Percentiles rank a stretch among this genome's conserved stretches.
phyloP scores from a whole-genome alignment of 2,113 vertebrate genomes.

The Passer domesticus region DNA sequence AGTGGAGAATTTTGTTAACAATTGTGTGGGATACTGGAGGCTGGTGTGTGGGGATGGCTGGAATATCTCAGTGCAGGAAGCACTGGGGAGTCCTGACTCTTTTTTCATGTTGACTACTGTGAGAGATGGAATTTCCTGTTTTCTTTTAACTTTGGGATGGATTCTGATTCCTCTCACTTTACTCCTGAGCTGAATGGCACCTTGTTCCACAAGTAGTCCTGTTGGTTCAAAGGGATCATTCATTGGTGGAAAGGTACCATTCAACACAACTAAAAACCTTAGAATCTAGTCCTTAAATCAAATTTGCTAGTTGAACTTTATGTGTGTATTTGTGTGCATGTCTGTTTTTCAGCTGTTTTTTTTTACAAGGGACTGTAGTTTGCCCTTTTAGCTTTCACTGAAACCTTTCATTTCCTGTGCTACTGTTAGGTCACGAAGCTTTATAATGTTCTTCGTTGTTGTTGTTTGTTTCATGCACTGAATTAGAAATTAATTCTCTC shows the following conservation, averaged over 20 bases:
- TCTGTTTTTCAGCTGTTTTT: neutral
- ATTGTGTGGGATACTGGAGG: neutral
- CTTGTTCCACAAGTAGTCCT: neutral
- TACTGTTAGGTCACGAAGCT: neutral
- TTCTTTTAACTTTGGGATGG: neutral
- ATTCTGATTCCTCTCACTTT: neutral
- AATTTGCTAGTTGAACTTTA: neutral
- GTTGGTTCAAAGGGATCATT: neutral
- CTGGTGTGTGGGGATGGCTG: neutral
- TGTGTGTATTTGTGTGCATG: neutral
- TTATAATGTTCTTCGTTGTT: neutral
- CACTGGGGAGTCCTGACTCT: neutral
- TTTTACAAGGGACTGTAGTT: neutral
- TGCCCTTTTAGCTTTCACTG: neutral
- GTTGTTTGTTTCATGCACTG: neutral
- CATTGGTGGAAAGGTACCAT: neutral
- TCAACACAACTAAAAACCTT: neutral
- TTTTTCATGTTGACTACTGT: neutral
- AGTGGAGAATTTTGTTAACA: neutral
- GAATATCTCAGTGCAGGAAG: neutral
- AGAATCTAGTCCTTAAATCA: neutral
- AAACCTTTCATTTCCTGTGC: neutral
- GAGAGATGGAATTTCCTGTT: slow-evolving; percentile 34
- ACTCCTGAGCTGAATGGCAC: neutral
- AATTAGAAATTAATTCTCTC: slow-evolving; percentile 36